Base-by-base conservation (phyloP, 2,888 invertebrate species). In the Matsumyia berberina region DNA sequence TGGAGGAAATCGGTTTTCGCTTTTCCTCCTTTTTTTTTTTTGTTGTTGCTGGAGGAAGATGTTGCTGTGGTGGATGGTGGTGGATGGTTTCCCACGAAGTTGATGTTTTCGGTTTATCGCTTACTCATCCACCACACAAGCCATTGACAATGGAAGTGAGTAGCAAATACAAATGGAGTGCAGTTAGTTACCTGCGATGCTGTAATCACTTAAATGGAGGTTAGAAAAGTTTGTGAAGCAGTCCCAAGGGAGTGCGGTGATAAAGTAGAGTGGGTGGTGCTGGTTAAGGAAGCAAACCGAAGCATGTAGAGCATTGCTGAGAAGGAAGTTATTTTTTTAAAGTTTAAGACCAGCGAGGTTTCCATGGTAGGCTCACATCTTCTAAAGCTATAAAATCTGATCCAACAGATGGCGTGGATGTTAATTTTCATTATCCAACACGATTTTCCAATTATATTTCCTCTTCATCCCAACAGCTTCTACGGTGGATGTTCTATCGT, bases 61-160 rank as follows among this genome's bases (percentile, higher is more conserved):
- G 24, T 24, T 24, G 24, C 24, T 24, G 1, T 24, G n/a, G n/a
- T 24, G 24, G 24, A 24, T 31, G 57, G 35, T 57, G 55, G 51
- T 55, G 35, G 44, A 62, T 83, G 73, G 57, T 57, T 69, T 62
- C 42, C 79, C 62, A 78, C 49, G 37, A 53, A 83, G 83, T 74
- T 73, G 79, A 79, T 83, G 74, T 73, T 55, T 79, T 83, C 57
- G 67, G 79, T 79, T 83, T 83, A 74, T 79, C 79, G 73, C 73
- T 73, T 78, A 83, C 60, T 78, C 67, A 69, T 73, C 60, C 67
- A 73, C 58, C 11, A 31, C 11, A 31, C 55, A 62, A n/a, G 49
- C 62, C 46, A 62, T 79, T 74, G 83, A 57, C 73, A 83, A 67
- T 62, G 51, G 44, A 67, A 39, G 72, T 57, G 44, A 46, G 17